Conservation (phyloP, 2,888 invertebrate species). For the Parnassius mnemosyne region DNA sequence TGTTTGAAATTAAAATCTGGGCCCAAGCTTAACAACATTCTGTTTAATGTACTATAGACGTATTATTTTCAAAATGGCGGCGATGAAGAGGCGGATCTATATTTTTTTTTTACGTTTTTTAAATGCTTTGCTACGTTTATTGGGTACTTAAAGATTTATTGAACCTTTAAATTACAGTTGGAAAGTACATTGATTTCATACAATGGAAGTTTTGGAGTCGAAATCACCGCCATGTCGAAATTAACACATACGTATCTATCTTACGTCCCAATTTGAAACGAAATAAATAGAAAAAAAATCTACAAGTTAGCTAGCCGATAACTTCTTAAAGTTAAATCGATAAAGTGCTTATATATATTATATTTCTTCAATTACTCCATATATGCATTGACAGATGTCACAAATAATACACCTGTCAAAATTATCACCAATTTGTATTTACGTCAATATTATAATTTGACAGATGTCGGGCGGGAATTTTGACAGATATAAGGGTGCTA, state of each 20-base stretch:
- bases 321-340: conserved; percentile 41
- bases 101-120: background rate
- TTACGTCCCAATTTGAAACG: conserved; percentile 6
- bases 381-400: conserved; percentile 27
- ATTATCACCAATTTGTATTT: conserved; percentile 3
- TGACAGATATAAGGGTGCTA: conserved; percentile 11
- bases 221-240: conserved; percentile 5
- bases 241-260: background rate
- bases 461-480: conserved; percentile 17
- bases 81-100: background rate
- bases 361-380: conserved; percentile 37
- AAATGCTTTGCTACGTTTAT: conserved; percentile 10
- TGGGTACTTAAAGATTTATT: conserved; percentile 3
- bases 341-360: conserved; percentile 50
- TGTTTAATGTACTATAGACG: conserved; percentile 10
- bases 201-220: background rate
- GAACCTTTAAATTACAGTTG: background rate
- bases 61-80: conserved; percentile 16
- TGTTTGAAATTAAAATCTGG: conserved; percentile 4
- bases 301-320: conserved; percentile 50
- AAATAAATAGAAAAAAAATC: conserved; percentile 45
- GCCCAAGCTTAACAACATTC: conserved; percentile 14
- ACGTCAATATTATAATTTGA: background rate
- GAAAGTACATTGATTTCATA: background rate
- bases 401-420: conserved; percentile 17